Base-by-base conservation (phyloP, 2,888 invertebrate species). In the Psylliodes chrysocephalus region DNA sequence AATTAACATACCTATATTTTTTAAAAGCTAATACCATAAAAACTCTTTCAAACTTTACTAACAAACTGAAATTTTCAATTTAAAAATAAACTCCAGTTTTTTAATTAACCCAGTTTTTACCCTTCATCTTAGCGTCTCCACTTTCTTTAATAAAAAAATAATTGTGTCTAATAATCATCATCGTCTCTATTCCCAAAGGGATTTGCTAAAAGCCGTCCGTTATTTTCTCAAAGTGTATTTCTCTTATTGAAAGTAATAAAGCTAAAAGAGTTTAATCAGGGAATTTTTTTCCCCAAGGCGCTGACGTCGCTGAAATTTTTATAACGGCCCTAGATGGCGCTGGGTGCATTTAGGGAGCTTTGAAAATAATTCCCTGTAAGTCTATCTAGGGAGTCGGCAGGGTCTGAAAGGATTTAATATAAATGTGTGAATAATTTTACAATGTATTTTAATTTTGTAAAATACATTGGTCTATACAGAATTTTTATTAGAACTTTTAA, bases 191-290 rank as follows among this genome's bases (percentile, higher is more conserved):
- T 56, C 15, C 18, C 30, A 38, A 44, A 25, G 17, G 55, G 44
- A 17, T 19, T 46, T 35, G 8, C 33, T 56, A 19, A 56, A 56
- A 46, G 44, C 44, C 28, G 19, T 33, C 46, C 19, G 46, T 56
- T 33, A 46, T 46, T 56, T 44, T 44, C 44, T 54, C 14, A 17
- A 44, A 56, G 14, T 46, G 46, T 56, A 56, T 56, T 56, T 56
- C 46, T 46, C 46, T 55, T 56, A 56, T 46, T 46, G 46, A 49
- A 28, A 62, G 54, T 47, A 63, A 66, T 59, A 59, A 63, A 66
- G 55, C 63, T 61, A 55, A 56, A 61, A 49, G 38, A 64, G 64
- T 54, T 64, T 55, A 53, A 67, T 61, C 59, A 54, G 56, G 49
- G 51, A 53, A 52, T 66, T n/a, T n/a, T 60, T 53, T 44, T n/a